phyloP scores from a whole-genome alignment of 2,888 invertebrate species.

The Eupithecia pulchellata region DNA sequence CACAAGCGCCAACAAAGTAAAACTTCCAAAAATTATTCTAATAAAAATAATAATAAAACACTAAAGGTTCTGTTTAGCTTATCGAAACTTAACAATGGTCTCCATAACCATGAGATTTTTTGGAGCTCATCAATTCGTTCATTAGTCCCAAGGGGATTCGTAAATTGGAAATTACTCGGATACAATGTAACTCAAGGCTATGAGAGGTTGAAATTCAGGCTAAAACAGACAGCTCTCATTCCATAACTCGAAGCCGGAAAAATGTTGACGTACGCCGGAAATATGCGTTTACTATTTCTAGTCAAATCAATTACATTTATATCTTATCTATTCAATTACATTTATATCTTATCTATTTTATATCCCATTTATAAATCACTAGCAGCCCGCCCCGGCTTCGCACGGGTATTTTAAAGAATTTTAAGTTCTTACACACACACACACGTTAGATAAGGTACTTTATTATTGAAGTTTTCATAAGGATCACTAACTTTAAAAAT shows the following conservation, averaged over 20 bases:
- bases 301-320: not conserved
- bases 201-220: not conserved
- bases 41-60: too few relatives aligned
- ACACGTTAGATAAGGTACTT: too few relatives aligned
- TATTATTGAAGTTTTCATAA: too few relatives aligned
- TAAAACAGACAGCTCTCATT: not conserved
- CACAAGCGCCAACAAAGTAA: too few relatives aligned
- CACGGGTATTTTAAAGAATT: too few relatives aligned
- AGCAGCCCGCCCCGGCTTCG: too few relatives aligned
- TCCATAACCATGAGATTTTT: conserved; percentile 33
- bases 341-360: too few relatives aligned
- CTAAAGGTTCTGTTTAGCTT: conserved; percentile 17
- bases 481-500: too few relatives aligned
- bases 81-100: conserved; percentile 37
- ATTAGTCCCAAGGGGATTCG: conserved; percentile 33
- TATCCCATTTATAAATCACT: too few relatives aligned
- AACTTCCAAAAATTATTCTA: not conserved
- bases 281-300: not conserved
- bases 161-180: conserved; percentile 40
- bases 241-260: not conserved
- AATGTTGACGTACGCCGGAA: not conserved
- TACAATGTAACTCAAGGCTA: conserved; percentile 32
- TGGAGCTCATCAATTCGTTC: conserved; percentile 36
- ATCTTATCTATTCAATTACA: too few relatives aligned
- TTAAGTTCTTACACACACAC: too few relatives aligned